Evolutionary conservation across 1,140 invertebrate genomes (phyloP).

Genomic region (Hyles vespertilio): DNA sequence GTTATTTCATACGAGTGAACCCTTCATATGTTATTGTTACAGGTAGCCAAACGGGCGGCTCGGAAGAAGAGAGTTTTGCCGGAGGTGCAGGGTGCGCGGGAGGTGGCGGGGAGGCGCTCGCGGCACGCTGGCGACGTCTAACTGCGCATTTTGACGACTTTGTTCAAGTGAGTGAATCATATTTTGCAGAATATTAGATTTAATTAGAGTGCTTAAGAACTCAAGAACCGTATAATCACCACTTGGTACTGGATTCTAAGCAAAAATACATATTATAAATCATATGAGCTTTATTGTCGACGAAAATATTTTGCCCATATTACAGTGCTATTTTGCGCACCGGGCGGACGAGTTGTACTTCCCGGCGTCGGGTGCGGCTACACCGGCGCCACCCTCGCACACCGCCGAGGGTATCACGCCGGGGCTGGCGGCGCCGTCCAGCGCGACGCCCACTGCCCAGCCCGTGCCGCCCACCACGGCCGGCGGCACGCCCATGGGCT

Average conservation of each 20-base stretch:
- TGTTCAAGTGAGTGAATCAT: slow-evolving; percentile 70
- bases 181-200: no score
- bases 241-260: no score
- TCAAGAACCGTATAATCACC: no score
- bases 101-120: slow-evolving; percentile 69
- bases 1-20: no score
- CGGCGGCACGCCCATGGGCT: slow-evolving; percentile 7
- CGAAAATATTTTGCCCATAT: background rate
- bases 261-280: no score
- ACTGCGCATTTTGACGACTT: slow-evolving; percentile 94
- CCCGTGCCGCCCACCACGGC: slow-evolving; percentile 10
- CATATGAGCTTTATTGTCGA: no score
- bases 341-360: slow-evolving; percentile 84
- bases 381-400: slow-evolving; percentile 29
- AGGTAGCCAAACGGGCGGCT: slow-evolving; percentile 23
- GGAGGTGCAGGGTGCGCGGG: slow-evolving; percentile 22
- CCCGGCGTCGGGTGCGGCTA: slow-evolving; percentile 78
- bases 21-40: no score
- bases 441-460: slow-evolving; percentile 17
- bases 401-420: slow-evolving; percentile 8
- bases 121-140: slow-evolving; percentile 84
- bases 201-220: no score
- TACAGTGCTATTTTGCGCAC: slow-evolving; percentile 87
- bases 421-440: slow-evolving; percentile 6
- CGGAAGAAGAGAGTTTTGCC: slow-evolving; percentile 54